phyloP scores from a whole-genome alignment of 1,140 invertebrate species.

The Drosophila paulistorum region DNA sequence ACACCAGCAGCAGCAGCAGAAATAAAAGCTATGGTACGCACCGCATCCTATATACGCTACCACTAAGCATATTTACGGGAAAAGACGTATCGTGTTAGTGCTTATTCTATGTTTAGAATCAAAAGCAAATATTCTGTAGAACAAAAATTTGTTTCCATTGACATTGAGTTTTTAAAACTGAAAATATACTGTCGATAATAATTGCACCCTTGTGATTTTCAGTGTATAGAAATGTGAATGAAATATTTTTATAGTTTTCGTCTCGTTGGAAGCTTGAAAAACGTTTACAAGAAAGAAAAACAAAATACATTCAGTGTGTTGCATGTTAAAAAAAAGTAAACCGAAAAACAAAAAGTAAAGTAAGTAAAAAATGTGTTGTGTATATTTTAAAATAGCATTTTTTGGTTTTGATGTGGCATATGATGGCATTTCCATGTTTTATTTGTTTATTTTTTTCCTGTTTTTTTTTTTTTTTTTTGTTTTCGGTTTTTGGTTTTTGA shows the following conservation, averaged over 20 bases:
- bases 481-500: neutral
- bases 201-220: neutral
- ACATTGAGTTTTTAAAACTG: too few species aligned
- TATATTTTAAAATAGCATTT: constrained; percentile 54
- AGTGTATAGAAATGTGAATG: constrained; percentile 25
- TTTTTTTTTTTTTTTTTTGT: neutral
- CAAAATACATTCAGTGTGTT: constrained; percentile 29
- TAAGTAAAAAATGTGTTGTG: constrained; percentile 9
- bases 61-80: too few species aligned
- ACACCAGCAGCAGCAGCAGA: neutral
- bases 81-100: too few species aligned
- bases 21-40: neutral
- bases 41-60: neutral
- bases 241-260: constrained; percentile 39
- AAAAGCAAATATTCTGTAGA: too few species aligned
- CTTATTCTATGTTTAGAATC: too few species aligned
- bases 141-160: too few species aligned
- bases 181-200: neutral
- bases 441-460: neutral
- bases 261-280: constrained; percentile 58
- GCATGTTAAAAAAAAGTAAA: constrained; percentile 22
- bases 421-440: constrained; percentile 73
- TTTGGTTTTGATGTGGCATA: constrained; percentile 51
- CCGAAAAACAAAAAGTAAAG: neutral
- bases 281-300: constrained; percentile 25